phyloP scores from a whole-genome alignment of 2,888 invertebrate genomes.

The Metallyticus violacea region DNA sequence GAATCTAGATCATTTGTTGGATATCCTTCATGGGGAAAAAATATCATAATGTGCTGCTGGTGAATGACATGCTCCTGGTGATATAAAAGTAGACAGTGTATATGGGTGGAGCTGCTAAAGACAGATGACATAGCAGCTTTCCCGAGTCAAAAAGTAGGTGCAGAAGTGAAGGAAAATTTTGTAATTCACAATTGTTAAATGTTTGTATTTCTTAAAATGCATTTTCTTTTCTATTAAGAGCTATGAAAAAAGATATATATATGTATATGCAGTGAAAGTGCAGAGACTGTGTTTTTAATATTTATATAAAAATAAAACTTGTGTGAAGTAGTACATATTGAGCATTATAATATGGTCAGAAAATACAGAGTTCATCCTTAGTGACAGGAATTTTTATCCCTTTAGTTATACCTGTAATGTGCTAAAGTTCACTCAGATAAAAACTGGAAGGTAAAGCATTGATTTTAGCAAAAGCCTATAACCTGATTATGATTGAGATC shows the following conservation, averaged over 20 bases:
- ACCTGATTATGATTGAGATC: no score
- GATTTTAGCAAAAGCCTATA: no score
- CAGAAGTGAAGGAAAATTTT: background rate
- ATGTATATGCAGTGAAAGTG: background rate
- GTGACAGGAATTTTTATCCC: no score
- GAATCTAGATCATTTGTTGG: slow-evolving; percentile 1
- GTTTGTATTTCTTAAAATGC: background rate
- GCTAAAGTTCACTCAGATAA: no score
- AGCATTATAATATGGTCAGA: no score
- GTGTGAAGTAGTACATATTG: no score
- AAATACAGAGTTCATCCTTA: no score
- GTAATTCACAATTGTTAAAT: background rate
- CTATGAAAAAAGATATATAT: background rate
- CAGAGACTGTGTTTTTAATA: background rate
- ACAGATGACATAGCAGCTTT: background rate
- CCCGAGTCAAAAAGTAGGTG: background rate
- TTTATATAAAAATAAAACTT: background rate
- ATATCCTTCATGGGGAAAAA: slow-evolving; percentile 15
- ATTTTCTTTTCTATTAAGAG: background rate
- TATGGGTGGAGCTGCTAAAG: background rate
- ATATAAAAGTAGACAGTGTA: background rate
- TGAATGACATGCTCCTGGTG: background rate
- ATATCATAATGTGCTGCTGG: no score
- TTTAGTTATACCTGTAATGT: no score
- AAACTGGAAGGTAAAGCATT: no score